A percentile compares a stretch with the other conserved stretches of the same genome.
Evolutionary conservation across 1,140 invertebrate genomes (phyloP).

Genomic region (Caligus rogercresseyi): DNA sequence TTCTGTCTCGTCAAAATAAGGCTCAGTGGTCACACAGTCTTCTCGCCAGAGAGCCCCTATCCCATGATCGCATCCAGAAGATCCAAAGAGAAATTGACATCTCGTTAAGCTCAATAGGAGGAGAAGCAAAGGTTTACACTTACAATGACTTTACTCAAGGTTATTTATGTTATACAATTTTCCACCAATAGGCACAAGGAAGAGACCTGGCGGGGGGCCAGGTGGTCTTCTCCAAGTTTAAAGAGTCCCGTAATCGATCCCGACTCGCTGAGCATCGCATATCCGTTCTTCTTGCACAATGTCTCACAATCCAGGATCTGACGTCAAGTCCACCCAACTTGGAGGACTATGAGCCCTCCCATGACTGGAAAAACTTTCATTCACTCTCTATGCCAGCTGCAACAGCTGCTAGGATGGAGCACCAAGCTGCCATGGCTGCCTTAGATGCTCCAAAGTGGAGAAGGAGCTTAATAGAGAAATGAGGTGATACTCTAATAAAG

Average conservation of each 20-base stretch:
- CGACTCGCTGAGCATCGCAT: neutral
- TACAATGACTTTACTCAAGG: neutral
- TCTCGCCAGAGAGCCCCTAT: neutral
- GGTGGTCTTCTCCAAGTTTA: neutral
- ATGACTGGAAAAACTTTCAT: slow-evolving; percentile 2
- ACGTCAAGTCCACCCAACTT: neutral
- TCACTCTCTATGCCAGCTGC: slow-evolving; percentile 1
- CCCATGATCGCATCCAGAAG: neutral
- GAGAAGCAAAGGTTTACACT: neutral
- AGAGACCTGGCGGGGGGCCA: neutral
- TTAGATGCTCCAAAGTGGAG: neutral
- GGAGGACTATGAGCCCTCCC: neutral
- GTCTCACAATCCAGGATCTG: neutral
- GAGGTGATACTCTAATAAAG: too few species aligned
- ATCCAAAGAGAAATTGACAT: neutral
- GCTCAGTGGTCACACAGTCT: neutral
- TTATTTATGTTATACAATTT: too few species aligned
- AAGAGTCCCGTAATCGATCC: neutral
- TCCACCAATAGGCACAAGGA: too few species aligned
- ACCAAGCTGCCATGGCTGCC: neutral
- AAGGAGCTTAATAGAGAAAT: neutral
- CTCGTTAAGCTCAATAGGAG: neutral
- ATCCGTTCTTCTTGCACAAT: neutral
- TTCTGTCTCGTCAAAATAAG: neutral
- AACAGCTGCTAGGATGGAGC: neutral